These are phyloP conservation scores for Andinoacara biseriatus DNA, from an alignment of 2,113 vertebrate genomes.

Conservation along the genomic window DNA sequence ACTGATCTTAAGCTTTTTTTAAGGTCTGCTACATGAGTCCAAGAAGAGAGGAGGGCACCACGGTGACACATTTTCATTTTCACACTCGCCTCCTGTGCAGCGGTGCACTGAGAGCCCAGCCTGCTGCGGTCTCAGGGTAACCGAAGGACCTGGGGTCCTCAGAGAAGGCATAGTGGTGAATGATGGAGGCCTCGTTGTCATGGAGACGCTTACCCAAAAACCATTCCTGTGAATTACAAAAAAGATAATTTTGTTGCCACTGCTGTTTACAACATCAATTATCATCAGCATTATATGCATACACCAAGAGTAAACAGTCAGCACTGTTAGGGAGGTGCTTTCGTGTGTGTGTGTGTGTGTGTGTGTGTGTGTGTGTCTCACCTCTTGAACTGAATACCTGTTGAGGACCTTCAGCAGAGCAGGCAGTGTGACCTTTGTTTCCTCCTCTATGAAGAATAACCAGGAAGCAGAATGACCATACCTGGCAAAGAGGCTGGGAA, in stretches of 20 bases:
- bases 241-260: neutral
- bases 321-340: neutral
- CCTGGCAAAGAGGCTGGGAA: conserved; percentile 81
- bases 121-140: conserved; percentile 91
- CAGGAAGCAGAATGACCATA: conserved; percentile 86
- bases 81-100: conserved; percentile 85
- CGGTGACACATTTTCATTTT: neutral
- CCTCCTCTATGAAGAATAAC: conserved; percentile 94
- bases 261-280: neutral
- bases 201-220: conserved; percentile 90
- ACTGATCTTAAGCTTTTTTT: neutral
- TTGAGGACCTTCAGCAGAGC: conserved; percentile 82
- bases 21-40: neutral
- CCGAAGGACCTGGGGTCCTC: conserved; percentile 88
- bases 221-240: conserved; percentile 82
- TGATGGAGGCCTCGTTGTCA: conserved; percentile 90
- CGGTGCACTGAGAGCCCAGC: conserved; percentile 89
- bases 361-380: conserved; percentile 54
- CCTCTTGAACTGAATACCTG: conserved; percentile 83
- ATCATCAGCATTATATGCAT: neutral
- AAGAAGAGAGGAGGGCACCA: neutral
- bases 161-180: conserved; percentile 94
- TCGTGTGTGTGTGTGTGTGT: neutral
- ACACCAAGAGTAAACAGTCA: neutral
- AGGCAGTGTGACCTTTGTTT: conserved; percentile 81